A percentile compares a stretch with the other conserved stretches of the same genome.
These are phyloP conservation scores for Cephus sareptanus DNA, from an alignment of 2,888 invertebrate genomes.

Conservation along the genomic window DNA sequence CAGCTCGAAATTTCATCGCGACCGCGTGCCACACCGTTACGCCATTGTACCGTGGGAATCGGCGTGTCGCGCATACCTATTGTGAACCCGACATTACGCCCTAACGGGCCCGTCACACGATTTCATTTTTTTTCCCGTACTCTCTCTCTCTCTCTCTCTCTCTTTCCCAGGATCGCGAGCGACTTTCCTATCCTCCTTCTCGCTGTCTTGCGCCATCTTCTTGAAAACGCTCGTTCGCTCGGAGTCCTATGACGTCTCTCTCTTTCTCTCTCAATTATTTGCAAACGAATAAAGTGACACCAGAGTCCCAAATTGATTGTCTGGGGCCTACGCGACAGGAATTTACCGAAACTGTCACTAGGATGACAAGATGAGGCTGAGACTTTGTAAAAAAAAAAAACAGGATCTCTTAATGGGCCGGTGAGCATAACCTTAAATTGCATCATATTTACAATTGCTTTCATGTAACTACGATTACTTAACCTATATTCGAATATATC, in stretches of 20 bases:
- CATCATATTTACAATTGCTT: background rate
- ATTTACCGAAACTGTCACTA: too few relatives aligned
- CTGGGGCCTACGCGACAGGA: background rate
- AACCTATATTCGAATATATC: background rate
- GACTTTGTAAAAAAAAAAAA: background rate
- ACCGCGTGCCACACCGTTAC: background rate
- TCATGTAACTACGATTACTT: background rate
- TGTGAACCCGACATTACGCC: background rate
- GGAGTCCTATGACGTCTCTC: background rate
- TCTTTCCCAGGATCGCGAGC: background rate
- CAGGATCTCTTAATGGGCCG: background rate
- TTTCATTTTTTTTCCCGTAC: background rate
- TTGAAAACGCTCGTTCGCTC: background rate
- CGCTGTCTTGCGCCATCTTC: background rate
- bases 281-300: background rate
- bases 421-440: background rate
- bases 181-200: background rate
- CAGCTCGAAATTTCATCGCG: background rate
- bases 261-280: background rate
- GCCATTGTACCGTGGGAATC: background rate
- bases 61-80: background rate
- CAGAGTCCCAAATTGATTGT: background rate
- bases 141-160: background rate
- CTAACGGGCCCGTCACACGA: slow-evolving; percentile 4
- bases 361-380: too few relatives aligned